phyloP scores from a whole-genome alignment of 2,888 invertebrate genomes.

The Dusona sp. region DNA sequence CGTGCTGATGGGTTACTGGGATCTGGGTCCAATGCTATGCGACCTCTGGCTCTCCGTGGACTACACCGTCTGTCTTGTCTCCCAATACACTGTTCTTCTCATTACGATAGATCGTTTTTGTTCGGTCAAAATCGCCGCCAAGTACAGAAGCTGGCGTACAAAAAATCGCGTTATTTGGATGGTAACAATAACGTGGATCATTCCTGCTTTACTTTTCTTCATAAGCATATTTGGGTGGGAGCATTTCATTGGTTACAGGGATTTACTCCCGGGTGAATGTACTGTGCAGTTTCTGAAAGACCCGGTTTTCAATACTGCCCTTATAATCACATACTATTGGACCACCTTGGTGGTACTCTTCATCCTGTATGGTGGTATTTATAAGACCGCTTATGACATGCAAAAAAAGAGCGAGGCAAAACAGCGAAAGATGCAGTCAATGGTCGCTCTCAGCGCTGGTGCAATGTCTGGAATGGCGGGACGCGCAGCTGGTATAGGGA shows the following conservation, averaged over 20 bases:
- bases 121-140: constrained; percentile 99
- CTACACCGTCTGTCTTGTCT: constrained; percentile 99
- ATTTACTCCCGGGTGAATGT: constrained; percentile 94
- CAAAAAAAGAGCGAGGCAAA: constrained; percentile 98
- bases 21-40: constrained; percentile 97
- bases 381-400: constrained; percentile 98
- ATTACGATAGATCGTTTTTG: constrained; percentile 99
- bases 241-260: constrained; percentile 97
- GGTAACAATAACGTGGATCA: constrained; percentile 98
- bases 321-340: constrained; percentile 99
- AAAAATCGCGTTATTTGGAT: constrained; percentile 97
- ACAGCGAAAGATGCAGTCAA: constrained; percentile 97
- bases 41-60: constrained; percentile 99
- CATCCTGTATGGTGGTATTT: constrained; percentile 98
- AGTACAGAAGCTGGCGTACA: constrained; percentile 98
- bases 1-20: constrained; percentile 98
- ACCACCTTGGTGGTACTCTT: constrained; percentile 98
- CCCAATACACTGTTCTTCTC: constrained; percentile 99
- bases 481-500: constrained; percentile 93
- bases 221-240: constrained; percentile 99
- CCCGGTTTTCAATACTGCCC: constrained; percentile 97
- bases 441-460: constrained; percentile 96
- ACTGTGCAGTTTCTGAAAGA: constrained; percentile 99
- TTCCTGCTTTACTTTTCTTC: constrained; percentile 98
- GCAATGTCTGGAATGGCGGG: constrained; percentile 97